A percentile compares a stretch with the other conserved stretches of the same genome.
Conservation (phyloP, 2,797 vertebrate species). For the Macrochelys suwanniensis region DNA sequence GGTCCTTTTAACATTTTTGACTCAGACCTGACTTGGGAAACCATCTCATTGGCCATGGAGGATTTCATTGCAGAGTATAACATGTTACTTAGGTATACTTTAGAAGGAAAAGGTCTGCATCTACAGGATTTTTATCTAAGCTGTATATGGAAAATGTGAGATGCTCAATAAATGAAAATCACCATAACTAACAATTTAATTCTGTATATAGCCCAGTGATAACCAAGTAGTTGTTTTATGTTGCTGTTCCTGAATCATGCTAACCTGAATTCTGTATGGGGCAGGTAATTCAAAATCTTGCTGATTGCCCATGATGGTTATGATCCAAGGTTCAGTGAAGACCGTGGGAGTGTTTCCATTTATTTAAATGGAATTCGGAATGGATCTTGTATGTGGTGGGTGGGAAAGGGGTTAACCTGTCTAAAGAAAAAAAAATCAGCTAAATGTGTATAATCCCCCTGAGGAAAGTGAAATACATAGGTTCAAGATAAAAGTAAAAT, state of each 20-base stretch:
- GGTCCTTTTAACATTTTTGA: neutral
- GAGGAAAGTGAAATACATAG: neutral
- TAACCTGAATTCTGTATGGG: neutral
- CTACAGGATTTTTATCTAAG: neutral
- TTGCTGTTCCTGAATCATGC: neutral
- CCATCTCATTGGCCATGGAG: neutral
- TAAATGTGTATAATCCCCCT: neutral
- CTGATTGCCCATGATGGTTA: rapidly evolving
- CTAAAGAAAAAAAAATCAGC: neutral
- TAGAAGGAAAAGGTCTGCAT: neutral
- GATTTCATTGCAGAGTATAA: neutral
- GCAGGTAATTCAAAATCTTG: neutral
- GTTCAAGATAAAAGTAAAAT: neutral
- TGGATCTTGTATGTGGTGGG: neutral
- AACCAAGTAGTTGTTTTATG: neutral
- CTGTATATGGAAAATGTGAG: neutral
- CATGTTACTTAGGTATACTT: neutral
- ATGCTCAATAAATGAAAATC: neutral
- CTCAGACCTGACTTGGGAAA: neutral
- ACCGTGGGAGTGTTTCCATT: neutral
- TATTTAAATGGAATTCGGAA: rapidly evolving
- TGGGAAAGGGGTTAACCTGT: neutral
- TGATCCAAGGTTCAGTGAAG: neutral
- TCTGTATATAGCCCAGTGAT: neutral
- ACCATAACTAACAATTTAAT: neutral